Percentiles rank a stretch among this genome's conserved stretches.
Conservation (phyloP, 2,797 vertebrate species). For the Aldrovandia affinis region DNA sequence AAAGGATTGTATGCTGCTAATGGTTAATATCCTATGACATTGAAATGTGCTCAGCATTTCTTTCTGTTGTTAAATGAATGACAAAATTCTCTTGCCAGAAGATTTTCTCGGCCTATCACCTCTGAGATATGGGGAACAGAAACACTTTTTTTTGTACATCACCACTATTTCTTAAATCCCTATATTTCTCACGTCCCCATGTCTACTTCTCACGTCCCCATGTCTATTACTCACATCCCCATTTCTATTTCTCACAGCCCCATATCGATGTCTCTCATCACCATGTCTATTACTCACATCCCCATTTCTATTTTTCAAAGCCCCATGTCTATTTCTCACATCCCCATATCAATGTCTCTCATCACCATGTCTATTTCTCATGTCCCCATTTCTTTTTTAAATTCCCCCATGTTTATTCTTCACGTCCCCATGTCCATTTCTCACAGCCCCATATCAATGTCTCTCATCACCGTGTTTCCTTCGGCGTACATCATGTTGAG, state of each 20-base stretch:
- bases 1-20: background rate
- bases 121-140: background rate
- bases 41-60: background rate
- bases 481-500: background rate
- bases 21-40: background rate
- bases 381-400: no score
- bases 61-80: background rate
- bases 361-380: background rate
- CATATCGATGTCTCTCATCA: background rate
- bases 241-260: background rate
- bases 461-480: background rate
- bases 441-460: background rate
- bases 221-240: background rate
- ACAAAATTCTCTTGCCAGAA: background rate
- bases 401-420: no score
- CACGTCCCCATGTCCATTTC: background rate
- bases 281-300: no score
- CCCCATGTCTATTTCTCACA: background rate
- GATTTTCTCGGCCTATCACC: background rate
- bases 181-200: no score
- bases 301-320: no score
- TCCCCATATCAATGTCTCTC: background rate
- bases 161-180: background rate
- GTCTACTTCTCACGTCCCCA: no score
- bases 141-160: background rate